These are phyloP conservation scores for Melinaea menophilus DNA, from an alignment of 2,888 invertebrate species.

Conservation along the genomic window DNA sequence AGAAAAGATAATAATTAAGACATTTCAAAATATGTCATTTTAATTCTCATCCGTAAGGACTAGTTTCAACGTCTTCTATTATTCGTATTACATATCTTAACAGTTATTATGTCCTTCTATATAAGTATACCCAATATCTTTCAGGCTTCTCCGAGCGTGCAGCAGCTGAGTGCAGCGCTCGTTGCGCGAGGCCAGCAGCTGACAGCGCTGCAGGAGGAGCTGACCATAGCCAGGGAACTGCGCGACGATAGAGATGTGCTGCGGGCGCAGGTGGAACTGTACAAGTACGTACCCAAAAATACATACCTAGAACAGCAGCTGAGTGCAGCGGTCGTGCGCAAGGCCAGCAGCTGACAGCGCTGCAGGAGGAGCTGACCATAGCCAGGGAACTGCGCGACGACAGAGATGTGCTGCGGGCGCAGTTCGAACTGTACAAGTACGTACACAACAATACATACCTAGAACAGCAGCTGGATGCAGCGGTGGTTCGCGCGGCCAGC, in stretches of 20 bases:
- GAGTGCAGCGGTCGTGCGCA: conserved; percentile 58
- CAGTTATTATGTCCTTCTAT: too few relatives aligned
- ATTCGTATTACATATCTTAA: too few relatives aligned
- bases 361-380: conserved; percentile 20
- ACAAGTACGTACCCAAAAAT: conserved; percentile 43
- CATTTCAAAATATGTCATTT: too few relatives aligned
- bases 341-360: conserved; percentile 49
- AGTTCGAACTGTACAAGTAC: conserved; percentile 73
- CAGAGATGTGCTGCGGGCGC: conserved; percentile 71
- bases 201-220: conserved; percentile 25
- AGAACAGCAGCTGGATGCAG: conserved; percentile 55
- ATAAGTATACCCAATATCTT: too few relatives aligned
- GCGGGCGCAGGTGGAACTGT: conserved; percentile 73
- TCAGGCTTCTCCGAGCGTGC: conserved; percentile 40
- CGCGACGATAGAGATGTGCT: conserved; percentile 69
- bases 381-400: conserved; percentile 47
- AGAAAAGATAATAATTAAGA: too few relatives aligned
- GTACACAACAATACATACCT: too few relatives aligned
- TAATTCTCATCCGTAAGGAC: too few relatives aligned
- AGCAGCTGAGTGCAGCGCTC: conserved; percentile 55
- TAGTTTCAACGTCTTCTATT: too few relatives aligned
- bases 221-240: background rate
- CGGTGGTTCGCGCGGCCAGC: conserved; percentile 61
- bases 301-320: conserved; percentile 45
- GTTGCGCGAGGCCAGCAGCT: conserved; percentile 62